Conservation (phyloP, 2,797 vertebrate species). For the Heteromormyrus szaboi region DNA sequence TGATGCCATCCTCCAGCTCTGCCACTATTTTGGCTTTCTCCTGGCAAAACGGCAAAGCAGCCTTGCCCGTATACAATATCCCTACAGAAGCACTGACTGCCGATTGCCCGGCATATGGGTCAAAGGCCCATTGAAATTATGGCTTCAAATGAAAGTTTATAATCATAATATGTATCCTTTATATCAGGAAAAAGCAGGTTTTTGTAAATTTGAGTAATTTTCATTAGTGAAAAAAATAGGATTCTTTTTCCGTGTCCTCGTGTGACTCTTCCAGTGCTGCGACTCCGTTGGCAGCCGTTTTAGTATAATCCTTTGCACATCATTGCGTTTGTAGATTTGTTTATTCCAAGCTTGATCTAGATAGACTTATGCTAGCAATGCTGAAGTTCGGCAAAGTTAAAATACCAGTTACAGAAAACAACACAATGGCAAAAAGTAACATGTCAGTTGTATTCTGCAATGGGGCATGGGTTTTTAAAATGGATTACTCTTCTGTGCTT, state of each 20-base stretch:
- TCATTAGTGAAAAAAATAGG: background rate
- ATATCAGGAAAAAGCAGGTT: background rate
- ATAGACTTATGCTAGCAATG: background rate
- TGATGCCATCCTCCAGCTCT: constrained; percentile 30
- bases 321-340: background rate
- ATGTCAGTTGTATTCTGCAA: background rate
- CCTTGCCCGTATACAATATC: background rate
- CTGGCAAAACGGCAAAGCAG: background rate
- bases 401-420: background rate
- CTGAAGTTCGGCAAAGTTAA: background rate
- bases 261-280: background rate
- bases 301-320: background rate
- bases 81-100: background rate
- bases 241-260: background rate
- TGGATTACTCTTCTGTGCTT: background rate
- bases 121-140: background rate
- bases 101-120: background rate
- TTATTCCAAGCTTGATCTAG: background rate
- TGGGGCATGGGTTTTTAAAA: background rate
- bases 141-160: background rate
- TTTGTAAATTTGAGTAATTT: background rate
- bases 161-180: background rate
- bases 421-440: background rate
- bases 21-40: background rate
- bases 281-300: background rate